A percentile compares a stretch with the other conserved stretches of the same genome.
Conservation (phyloP, 2,797 vertebrate genomes). For the Synaphobranchus kaupii region DNA sequence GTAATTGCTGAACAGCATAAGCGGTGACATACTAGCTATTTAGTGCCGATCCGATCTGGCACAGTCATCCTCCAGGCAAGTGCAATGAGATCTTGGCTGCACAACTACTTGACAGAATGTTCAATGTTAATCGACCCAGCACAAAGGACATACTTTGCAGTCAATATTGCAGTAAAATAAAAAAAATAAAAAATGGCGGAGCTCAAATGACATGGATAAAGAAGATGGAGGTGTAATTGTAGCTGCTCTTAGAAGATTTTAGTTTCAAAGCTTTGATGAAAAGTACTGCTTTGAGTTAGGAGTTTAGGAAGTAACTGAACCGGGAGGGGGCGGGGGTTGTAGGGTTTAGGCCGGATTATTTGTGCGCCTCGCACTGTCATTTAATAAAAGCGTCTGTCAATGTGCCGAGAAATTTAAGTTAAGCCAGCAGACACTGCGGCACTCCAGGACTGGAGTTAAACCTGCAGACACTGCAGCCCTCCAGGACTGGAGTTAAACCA, state of each 20-base stretch:
- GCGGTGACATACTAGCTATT: neutral
- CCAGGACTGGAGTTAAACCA: no score
- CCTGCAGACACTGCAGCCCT: no score
- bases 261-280: neutral
- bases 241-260: neutral
- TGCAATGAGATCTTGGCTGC: neutral
- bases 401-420: no score
- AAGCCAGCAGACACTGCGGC: no score
- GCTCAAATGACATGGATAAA: neutral
- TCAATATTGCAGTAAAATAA: neutral
- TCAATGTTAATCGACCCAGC: conserved; percentile 1
- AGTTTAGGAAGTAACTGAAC: neutral
- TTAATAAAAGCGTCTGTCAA: neutral
- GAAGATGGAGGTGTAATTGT: neutral
- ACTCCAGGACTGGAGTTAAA: no score
- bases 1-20: neutral
- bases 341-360: neutral
- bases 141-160: neutral
- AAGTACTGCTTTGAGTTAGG: neutral
- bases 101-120: neutral
- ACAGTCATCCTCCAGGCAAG: neutral
- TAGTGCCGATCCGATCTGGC: neutral
- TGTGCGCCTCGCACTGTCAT: neutral
- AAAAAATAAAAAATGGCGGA: neutral
- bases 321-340: no score